Conservation (phyloP, 2,888 invertebrate species). For the Dorcus parallelipipedus region DNA sequence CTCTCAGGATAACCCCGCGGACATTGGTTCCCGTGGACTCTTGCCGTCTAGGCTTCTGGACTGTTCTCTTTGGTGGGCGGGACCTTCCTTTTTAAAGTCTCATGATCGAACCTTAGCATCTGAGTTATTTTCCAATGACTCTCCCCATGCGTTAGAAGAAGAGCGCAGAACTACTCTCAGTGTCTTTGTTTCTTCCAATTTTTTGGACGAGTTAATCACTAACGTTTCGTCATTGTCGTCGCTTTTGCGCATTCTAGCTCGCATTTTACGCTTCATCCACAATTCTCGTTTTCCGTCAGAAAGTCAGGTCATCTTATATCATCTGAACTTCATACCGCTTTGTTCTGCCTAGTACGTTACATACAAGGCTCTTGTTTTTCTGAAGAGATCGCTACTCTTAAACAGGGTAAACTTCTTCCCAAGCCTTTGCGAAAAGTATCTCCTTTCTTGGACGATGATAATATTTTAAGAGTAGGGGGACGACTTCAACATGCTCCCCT, state of each 20-base stretch:
- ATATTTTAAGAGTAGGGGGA: slow-evolving; percentile 15
- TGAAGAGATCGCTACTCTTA: slow-evolving; percentile 3
- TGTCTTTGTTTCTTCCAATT: no score
- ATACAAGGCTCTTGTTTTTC: slow-evolving; percentile 9
- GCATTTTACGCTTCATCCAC: background rate
- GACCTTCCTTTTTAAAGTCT: background rate
- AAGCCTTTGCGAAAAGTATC: slow-evolving; percentile 5
- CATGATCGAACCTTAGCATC: no score
- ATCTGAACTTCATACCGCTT: slow-evolving; percentile 8
- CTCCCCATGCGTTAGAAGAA: no score
- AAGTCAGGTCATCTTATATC: background rate
- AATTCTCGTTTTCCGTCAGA: background rate
- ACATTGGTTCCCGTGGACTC: slow-evolving; percentile 13
- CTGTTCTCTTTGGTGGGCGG: slow-evolving; percentile 1
- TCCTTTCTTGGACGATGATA: slow-evolving; percentile 14
- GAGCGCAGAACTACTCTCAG: no score
- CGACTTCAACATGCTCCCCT: slow-evolving; percentile 10
- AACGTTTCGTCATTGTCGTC: background rate
- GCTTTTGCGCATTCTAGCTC: background rate
- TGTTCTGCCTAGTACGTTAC: background rate
- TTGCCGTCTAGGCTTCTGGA: slow-evolving; percentile 6
- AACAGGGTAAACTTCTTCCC: background rate
- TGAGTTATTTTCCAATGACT: no score
- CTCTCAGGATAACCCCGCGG: slow-evolving; percentile 12
- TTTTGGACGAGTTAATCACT: background rate